Evolutionary conservation across 2,113 vertebrate genomes (phyloP), one percentile per base, ranked within the genome.

Genomic region (Cinclus mexicanus): DNA sequence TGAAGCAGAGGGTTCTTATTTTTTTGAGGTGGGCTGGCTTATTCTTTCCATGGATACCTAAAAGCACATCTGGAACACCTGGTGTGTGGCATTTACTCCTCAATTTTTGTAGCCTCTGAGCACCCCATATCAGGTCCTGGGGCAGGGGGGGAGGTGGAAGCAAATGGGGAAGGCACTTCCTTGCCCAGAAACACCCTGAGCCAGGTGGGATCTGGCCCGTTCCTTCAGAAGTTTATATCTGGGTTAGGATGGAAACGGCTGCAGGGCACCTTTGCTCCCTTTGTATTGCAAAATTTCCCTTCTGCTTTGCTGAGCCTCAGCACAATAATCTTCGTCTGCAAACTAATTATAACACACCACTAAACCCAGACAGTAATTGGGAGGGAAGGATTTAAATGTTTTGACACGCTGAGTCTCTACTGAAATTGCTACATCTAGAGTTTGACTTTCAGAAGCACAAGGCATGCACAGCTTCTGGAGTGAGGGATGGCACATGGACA

Each of bases 341-440:
- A 83, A 49, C 24, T 61, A 65, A 68, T 80, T 92, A 31, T 37
- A 88, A 41, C 31, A 80, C 35, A 65, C 42, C 64, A 55, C 31
- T 70, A 91, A 86, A 72, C 42, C 22, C 76, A 74, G 76, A 57
- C 37, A 63, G 42, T 61, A 69, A 67, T 7, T 35, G 68, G 39
- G 83, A 94, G 80, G 67, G 80, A 86, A 70, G 83, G 80, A 87
- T 81, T 91, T 87, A 63, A 78, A 74, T 87, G 72, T 77, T 94
- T 94, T 87, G 72, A 81, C 64, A 61, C 0, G 0, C 7, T 59
- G 42, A 81, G 50, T 49, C 55, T 80, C 44, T 65, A 46, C n/a
- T 0, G 11, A 93, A 87, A 91, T 78, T 61, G 72, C 81, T 81
- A 26, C 68, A 63, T 53, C 31, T 72, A 7, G 52, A 89, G 50